Conservation (phyloP, 2,888 invertebrate genomes). For the Baronia brevicornis region DNA sequence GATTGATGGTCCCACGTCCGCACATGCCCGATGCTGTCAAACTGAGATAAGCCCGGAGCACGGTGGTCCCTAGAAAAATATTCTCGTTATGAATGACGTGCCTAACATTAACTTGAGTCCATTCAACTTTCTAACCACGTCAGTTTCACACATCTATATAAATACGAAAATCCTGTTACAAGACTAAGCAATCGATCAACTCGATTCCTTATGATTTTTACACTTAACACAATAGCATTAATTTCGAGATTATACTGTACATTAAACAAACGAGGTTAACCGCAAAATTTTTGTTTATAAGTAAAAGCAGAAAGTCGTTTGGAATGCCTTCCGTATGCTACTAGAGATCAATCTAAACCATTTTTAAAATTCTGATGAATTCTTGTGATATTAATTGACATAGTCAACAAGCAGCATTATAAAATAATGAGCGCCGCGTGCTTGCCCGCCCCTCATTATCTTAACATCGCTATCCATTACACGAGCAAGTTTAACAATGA, state of each 20-base stretch:
- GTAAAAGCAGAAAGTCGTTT: no score
- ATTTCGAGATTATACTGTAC: no score
- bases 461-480: slow-evolving; percentile 21
- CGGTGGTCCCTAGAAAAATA: slow-evolving; percentile 44
- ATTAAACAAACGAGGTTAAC: no score
- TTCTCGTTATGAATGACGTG: slow-evolving; percentile 35
- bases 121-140: slow-evolving; percentile 25
- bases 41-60: slow-evolving; percentile 33
- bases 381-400: slow-evolving; percentile 16
- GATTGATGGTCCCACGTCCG: slow-evolving; percentile 49
- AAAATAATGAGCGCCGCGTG: slow-evolving; percentile 21
- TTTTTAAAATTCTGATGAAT: slow-evolving; percentile 10
- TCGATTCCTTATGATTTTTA: no score
- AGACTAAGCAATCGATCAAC: no score
- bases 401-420: slow-evolving; percentile 19
- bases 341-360: slow-evolving; percentile 3
- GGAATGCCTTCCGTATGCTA: no score
- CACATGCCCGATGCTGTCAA: slow-evolving; percentile 26
- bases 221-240: no score
- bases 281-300: no score
- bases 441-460: slow-evolving; percentile 19
- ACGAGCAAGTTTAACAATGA: slow-evolving; percentile 22
- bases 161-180: slow-evolving; percentile 16
- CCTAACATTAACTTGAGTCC: slow-evolving; percentile 17
- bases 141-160: slow-evolving; percentile 13